phyloP scores from a whole-genome alignment of 2,888 invertebrate genomes.

The Epinotia nisella region DNA sequence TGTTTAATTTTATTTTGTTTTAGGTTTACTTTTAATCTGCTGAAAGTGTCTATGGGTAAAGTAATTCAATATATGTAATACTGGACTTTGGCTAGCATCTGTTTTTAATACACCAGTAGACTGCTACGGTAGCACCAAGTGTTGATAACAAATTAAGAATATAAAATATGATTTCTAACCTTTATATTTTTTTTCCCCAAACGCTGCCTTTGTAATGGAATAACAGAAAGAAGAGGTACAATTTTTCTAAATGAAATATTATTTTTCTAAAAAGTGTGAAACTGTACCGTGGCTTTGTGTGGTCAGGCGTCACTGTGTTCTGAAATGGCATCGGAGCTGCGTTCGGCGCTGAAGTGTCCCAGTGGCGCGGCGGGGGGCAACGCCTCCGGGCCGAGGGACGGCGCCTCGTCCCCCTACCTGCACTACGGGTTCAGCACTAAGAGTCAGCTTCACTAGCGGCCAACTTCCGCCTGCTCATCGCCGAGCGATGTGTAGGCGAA shows the following conservation, averaged over 20 bases:
- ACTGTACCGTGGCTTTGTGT: conserved; percentile 51
- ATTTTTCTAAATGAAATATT: conserved; percentile 55
- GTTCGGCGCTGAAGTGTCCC: conserved; percentile 88
- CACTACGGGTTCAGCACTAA: conserved; percentile 87
- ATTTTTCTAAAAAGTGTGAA: conserved; percentile 47
- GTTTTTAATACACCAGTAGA: not conserved
- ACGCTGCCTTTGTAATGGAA: conserved; percentile 49
- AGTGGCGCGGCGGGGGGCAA: conserved; percentile 77
- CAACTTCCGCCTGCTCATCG: conserved; percentile 74
- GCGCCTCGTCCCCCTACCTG: conserved; percentile 86
- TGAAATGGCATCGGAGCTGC: conserved; percentile 89
- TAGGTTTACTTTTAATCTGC: conserved; percentile 78
- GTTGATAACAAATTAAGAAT: not conserved
- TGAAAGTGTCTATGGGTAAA: conserved; percentile 52
- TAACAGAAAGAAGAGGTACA: conserved; percentile 78
- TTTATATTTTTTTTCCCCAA: conserved; percentile 2
- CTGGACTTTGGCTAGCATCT: conserved; percentile 11
- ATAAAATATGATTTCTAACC: not conserved
- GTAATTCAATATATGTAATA: conserved; percentile 7
- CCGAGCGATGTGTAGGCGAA: conserved; percentile 78
- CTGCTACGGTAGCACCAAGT: not conserved
- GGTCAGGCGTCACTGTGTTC: conserved; percentile 88
- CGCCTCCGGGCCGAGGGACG: conserved; percentile 71
- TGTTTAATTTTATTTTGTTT: conserved; percentile 67
- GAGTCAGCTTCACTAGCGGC: conserved; percentile 81